A percentile compares a stretch with the other conserved stretches of the same genome.
Conservation (phyloP, 1,140 invertebrate genomes). For the Ylistrum balloti region DNA sequence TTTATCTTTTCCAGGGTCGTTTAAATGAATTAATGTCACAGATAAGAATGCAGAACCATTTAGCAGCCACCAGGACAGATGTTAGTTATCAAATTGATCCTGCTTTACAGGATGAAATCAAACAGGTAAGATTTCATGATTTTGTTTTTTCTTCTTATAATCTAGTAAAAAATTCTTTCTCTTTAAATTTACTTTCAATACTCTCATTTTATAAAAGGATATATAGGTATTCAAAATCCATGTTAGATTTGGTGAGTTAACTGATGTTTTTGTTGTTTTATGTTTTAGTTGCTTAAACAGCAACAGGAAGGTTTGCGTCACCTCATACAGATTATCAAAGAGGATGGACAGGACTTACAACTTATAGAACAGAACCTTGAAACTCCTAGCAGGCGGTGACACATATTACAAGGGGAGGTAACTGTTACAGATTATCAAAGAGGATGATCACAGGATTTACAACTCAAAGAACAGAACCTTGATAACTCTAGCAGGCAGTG, state of each 20-base stretch:
- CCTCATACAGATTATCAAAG: constrained; percentile 90
- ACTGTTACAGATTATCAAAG: not conserved
- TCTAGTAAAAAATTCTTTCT: too few species aligned
- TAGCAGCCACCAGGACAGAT: constrained; percentile 80
- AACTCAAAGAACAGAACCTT: too few species aligned
- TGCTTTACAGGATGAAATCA: constrained; percentile 86
- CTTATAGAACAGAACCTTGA: constrained; percentile 91
- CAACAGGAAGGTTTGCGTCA: constrained; percentile 93
- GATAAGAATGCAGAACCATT: constrained; percentile 90
- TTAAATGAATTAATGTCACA: constrained; percentile 95
- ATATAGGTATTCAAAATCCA: too few species aligned
- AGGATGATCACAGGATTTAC: too few species aligned
- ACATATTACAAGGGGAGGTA: not conserved
- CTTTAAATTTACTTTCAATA: too few species aligned
- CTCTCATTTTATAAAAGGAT: too few species aligned
- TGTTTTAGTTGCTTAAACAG: constrained; percentile 88
- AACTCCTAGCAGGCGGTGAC: constrained; percentile 41
- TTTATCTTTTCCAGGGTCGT: constrained; percentile 86
- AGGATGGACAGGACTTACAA: constrained; percentile 89
- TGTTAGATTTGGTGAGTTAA: not conserved
- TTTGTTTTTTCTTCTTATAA: too few species aligned
- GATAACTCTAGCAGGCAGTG: constrained; percentile 36
- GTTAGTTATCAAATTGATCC: constrained; percentile 86
- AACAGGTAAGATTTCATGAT: constrained; percentile 82
- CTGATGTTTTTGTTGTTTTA: constrained; percentile 60